Base-by-base conservation (phyloP, 2,888 invertebrate species). In the Microctonus brassicae region DNA sequence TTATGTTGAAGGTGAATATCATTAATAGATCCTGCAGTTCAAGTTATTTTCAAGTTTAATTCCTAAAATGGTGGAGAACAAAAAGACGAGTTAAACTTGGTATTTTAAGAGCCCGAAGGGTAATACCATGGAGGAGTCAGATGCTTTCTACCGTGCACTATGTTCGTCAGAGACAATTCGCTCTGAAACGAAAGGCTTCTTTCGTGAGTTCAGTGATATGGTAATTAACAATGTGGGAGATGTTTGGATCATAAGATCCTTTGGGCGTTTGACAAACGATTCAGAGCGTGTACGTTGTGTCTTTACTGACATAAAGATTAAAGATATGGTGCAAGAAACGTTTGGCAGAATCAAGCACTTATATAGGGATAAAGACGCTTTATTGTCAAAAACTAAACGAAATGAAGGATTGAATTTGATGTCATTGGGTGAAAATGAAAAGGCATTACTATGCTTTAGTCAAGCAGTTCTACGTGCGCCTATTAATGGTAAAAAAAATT, bases 91-190 rank as follows among this genome's bases (percentile, higher is more conserved):
- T 22, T 10, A 9, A 22, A 53, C 52, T 1, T 1, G 9, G 52
- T 22, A 20, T 53, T 26, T 57, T 29, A n/a, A 3, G 20, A 26
- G 17, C 29, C 22, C 22, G 13, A 36, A 55, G 65, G n/a, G 26
- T 1, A 64, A 26, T 34, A 66, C 26, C 10, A 80, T 79, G 82
- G 79, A 77, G 52, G 72, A 73, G 1, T 7, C 66, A 29, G 78
- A 81, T 20, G 70, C 88, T 2, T 83, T 80, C 13, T 94, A 92
- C 82, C 91, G 92, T 39, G 88, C 90, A 22, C 89, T 91, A 39
- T 95, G 95, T 87, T 94, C 94, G 80, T 90, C 92, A 79, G 91
- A 92, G 73, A 95, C 95, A 0, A 89, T 95, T 0, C 94, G 93
- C 84, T 93, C 94, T 0, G 91, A 93, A 78, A 89, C 90, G 73